Conservation (phyloP, 1,140 invertebrate genomes). For the Drosophila subpulchrella region DNA sequence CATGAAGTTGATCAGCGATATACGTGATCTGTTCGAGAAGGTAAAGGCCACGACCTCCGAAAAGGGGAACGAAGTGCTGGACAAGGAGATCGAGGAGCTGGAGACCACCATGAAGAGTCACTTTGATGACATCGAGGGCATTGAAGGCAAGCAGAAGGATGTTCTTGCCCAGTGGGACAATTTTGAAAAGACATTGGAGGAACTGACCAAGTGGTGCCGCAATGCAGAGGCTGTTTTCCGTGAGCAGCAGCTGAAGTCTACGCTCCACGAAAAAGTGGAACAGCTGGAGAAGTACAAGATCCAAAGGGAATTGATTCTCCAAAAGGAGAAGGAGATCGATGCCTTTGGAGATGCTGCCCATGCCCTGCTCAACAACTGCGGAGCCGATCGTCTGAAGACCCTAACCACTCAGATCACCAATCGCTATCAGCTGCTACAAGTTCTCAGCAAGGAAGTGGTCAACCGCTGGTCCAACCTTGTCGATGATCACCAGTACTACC, state of each 20-base stretch:
- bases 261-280: conserved; percentile 91
- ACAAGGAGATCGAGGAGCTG: conserved; percentile 90
- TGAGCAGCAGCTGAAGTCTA: conserved; percentile 93
- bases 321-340: conserved; percentile 93
- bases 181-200: conserved; percentile 93
- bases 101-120: conserved; percentile 88
- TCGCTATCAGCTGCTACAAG: conserved; percentile 93
- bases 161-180: conserved; percentile 93
- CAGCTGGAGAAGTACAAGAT: conserved; percentile 90
- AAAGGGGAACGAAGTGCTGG: conserved; percentile 90
- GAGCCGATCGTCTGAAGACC: conserved; percentile 94
- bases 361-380: conserved; percentile 92
- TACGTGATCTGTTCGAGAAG: conserved; percentile 88
- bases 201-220: conserved; percentile 93
- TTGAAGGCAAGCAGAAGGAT: conserved; percentile 89
- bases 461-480: conserved; percentile 94
- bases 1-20: conserved; percentile 88
- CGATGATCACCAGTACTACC: conserved; percentile 93
- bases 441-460: conserved; percentile 94
- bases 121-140: conserved; percentile 87
- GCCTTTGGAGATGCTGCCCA: conserved; percentile 96
- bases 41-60: conserved; percentile 93
- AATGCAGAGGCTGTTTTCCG: conserved; percentile 92
- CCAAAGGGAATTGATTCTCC: conserved; percentile 90
- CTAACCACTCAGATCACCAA: conserved; percentile 95